Conservation (phyloP, 2,888 invertebrate species). For the Andrena camellia region DNA sequence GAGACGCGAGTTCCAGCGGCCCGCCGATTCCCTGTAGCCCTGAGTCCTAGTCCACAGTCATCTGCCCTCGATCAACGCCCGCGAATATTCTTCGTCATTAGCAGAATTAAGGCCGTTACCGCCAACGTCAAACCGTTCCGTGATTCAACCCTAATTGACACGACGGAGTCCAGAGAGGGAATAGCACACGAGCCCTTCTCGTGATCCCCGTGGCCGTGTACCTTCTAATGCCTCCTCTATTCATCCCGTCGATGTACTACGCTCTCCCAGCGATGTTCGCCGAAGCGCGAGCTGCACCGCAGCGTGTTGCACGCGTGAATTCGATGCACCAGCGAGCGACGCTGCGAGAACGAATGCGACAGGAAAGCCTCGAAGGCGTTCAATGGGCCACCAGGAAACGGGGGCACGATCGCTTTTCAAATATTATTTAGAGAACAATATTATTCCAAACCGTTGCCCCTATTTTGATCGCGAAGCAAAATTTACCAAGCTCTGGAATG, state of each 20-base stretch:
- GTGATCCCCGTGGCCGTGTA: constrained; percentile 38
- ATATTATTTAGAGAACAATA: no score
- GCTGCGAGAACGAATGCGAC: no score
- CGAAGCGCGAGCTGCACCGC: constrained; percentile 1
- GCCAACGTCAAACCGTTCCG: constrained; percentile 41
- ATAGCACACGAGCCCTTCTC: constrained; percentile 25
- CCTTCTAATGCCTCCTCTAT: constrained; percentile 42
- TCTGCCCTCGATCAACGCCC: constrained; percentile 23
- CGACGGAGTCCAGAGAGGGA: constrained; percentile 27
- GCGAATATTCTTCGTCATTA: constrained; percentile 52
- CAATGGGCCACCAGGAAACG: not conserved
- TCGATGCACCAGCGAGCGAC: not conserved
- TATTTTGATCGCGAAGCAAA: no score
- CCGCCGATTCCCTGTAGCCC: not conserved
- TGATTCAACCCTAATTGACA: constrained; percentile 48
- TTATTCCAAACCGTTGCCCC: no score
- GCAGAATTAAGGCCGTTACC: constrained; percentile 54
- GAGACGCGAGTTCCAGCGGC: not conserved
- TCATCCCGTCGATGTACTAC: constrained; percentile 18
- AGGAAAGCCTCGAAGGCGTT: not conserved
- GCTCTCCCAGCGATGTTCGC: constrained; percentile 17
- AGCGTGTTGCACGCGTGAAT: not conserved
- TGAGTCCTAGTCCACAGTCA: not conserved
- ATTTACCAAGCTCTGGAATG: no score
- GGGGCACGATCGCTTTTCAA: no score